These are phyloP conservation scores for Phengaris arion DNA, from an alignment of 2,888 invertebrate species.

Conservation along the genomic window DNA sequence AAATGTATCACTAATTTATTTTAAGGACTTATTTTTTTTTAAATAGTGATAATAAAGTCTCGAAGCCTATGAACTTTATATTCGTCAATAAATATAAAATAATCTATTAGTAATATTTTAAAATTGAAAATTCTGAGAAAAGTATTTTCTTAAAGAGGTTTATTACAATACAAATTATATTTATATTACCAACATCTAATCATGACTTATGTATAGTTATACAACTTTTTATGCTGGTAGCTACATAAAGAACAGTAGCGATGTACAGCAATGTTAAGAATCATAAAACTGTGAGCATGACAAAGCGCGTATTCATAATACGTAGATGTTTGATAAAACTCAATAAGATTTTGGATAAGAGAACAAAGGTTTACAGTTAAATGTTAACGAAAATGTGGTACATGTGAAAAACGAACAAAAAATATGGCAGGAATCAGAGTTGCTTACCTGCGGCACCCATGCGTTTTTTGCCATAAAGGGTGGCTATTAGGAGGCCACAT, in stretches of 20 bases:
- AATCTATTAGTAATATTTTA: too few relatives aligned
- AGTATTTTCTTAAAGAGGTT: too few relatives aligned
- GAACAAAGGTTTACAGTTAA: constrained; percentile 59
- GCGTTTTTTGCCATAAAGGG: constrained; percentile 68
- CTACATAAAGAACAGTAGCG: constrained; percentile 21
- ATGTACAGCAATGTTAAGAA: neutral
- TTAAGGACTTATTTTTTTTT: too few relatives aligned
- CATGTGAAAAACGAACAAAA: constrained; percentile 53
- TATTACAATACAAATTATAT: too few relatives aligned
- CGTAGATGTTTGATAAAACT: constrained; percentile 35
- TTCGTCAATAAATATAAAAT: too few relatives aligned
- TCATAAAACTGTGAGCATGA: constrained; percentile 23
- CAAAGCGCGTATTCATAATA: constrained; percentile 34
- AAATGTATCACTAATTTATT: too few relatives aligned
- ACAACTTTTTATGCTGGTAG: neutral
- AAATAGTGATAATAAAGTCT: too few relatives aligned
- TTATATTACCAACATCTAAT: too few relatives aligned
- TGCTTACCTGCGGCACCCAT: constrained; percentile 69
- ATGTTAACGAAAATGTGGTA: constrained; percentile 53
- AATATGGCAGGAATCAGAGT: constrained; percentile 65
- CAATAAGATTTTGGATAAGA: constrained; percentile 39
- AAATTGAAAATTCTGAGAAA: too few relatives aligned
- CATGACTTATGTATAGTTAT: too few relatives aligned
- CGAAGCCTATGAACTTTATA: too few relatives aligned
- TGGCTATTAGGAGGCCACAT: constrained; percentile 62